These are phyloP conservation scores for Eudorcas thomsonii DNA, from an alignment of 2,113 vertebrate genomes.

Conservation along the genomic window DNA sequence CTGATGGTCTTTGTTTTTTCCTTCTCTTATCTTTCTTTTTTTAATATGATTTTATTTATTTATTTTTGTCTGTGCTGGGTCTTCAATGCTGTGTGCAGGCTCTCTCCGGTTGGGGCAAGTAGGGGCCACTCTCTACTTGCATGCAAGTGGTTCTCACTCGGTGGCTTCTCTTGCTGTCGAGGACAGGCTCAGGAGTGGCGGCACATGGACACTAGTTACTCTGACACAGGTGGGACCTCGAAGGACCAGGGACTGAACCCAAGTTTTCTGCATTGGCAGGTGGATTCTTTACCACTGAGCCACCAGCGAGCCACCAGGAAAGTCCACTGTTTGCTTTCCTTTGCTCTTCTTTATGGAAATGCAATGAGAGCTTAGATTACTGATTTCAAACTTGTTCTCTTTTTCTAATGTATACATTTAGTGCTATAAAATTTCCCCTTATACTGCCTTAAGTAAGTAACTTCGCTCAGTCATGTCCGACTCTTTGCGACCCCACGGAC, in stretches of 20 bases:
- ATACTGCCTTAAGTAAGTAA: background rate
- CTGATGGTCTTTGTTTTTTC: background rate
- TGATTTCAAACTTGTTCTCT: background rate
- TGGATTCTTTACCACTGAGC: background rate
- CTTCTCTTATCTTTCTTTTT: background rate
- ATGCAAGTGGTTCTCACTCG: background rate
- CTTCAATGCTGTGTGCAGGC: background rate
- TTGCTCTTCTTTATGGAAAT: background rate
- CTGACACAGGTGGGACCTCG: background rate
- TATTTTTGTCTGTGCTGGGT: background rate
- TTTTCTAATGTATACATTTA: background rate
- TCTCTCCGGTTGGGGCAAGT: background rate
- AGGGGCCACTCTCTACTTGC: background rate
- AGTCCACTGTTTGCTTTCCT: background rate
- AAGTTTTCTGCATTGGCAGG: background rate
- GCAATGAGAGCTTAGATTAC: background rate
- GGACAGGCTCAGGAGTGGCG: rapidly evolving
- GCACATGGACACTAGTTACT: background rate
- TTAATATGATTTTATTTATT: background rate
- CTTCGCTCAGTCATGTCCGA: no score
- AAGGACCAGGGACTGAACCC: background rate
- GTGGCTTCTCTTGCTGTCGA: background rate
- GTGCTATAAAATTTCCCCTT: background rate
- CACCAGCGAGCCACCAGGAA: background rate
- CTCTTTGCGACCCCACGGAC: no score